Evolutionary conservation across 1,140 invertebrate species (phyloP), one percentile per base, ranked within the genome.

Genomic region (Leucophenga varia): DNA sequence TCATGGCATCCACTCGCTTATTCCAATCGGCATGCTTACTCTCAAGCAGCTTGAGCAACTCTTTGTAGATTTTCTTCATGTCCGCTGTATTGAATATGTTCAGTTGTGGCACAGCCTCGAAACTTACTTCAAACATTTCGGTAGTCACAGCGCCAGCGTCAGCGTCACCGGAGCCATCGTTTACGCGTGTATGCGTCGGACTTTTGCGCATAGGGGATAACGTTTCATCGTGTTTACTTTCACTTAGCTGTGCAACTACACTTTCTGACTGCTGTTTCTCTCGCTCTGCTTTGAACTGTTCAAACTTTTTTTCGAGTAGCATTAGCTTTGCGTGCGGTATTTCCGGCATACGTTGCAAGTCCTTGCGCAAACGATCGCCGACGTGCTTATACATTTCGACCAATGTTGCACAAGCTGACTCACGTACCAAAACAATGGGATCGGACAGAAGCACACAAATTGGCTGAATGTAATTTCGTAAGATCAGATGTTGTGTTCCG

Each of bases 381-480:
- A 96, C 91, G 76, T 96, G 93, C 65, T 90, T 85, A 75, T 97
- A 97, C 19, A 96, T 87, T 72, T 95, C 90, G 14, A 93, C 87
- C 31, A 96, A 70, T 4, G 93, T 89, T 57, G 84, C 85, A 58
- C 91, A 82, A 3, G 93, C 91, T 12, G 89, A 86, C 68, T 97
- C 93, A 22, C 94, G 77, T 22, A 95, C 93, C 52, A 89, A 84
- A 13, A 85, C 82, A 52, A 86, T 91, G n/a, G 90, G 91, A 80
- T 97, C 93, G 1, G 89, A 87, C 13, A 95, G 76, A 42, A 95
- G 76, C 61, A 89, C 89, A 3, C 91, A 88, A 28, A 96, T 84
- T 47, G 83, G 83, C 1, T 90, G 89, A 54, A 94, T 87, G 14
- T 93, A 84, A 13, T 87, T 86, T 7, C 87, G 87, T 35, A 97